These are phyloP conservation scores for Choreutis nemorana DNA, from an alignment of 2,888 invertebrate genomes.

Conservation along the genomic window DNA sequence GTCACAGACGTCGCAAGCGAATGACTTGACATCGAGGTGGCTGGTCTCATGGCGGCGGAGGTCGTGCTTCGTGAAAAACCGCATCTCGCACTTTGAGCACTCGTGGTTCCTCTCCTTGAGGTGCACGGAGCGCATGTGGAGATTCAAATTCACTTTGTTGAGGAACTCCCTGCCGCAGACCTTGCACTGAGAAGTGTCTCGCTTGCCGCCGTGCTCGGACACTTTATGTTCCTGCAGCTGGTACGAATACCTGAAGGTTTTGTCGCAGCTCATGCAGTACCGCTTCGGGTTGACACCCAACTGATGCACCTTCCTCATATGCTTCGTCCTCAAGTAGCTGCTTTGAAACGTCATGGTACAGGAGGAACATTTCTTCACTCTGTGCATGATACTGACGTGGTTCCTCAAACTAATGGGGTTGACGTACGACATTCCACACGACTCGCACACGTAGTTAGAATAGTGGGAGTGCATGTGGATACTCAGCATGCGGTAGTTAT, in stretches of 20 bases:
- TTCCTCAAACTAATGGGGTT: constrained; percentile 23
- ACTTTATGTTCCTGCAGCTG: constrained; percentile 20
- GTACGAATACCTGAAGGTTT: constrained; percentile 21
- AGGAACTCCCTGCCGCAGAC: constrained; percentile 25
- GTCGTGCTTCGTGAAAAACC: constrained; percentile 28
- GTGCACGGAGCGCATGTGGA: constrained; percentile 25
- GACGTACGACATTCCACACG: constrained; percentile 25
- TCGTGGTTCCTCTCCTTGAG: constrained; percentile 22
- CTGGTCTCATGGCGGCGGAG: constrained; percentile 24
- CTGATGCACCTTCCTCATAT: constrained; percentile 15
- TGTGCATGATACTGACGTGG: constrained; percentile 23
- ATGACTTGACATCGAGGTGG: constrained; percentile 22
- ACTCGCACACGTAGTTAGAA: constrained; percentile 27
- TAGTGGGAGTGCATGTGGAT: constrained; percentile 33
- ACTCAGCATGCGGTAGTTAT: constrained; percentile 20
- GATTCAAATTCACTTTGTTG: constrained; percentile 18
- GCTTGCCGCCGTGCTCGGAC: constrained; percentile 20
- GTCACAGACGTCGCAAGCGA: constrained; percentile 24
- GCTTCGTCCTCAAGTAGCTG: constrained; percentile 11
- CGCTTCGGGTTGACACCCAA: constrained; percentile 8
- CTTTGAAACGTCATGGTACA: constrained; percentile 21
- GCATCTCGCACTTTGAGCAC: constrained; percentile 21
- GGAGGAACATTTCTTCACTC: constrained; percentile 21
- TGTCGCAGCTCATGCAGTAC: constrained; percentile 18
- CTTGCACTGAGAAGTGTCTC: constrained; percentile 16